phyloP scores from a whole-genome alignment of 2,888 invertebrate genomes.

The Rotaria magnacalcarata region DNA sequence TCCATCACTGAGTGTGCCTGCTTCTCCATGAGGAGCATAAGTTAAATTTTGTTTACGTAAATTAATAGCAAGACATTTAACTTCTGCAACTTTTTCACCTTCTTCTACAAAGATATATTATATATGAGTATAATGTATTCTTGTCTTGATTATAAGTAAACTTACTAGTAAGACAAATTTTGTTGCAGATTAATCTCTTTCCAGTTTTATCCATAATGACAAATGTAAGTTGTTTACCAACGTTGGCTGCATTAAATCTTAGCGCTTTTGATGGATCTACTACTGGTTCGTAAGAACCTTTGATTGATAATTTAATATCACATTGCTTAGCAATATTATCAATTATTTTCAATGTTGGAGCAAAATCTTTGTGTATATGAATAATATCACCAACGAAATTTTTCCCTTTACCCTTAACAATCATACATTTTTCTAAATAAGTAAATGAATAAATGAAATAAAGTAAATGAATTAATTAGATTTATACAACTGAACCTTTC shows the following conservation, averaged over 20 bases:
- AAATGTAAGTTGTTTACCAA: background rate
- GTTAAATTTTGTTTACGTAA: constrained; percentile 15
- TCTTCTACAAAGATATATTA: background rate
- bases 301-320: background rate
- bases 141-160: background rate
- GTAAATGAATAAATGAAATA: background rate
- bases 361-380: constrained; percentile 20
- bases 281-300: background rate
- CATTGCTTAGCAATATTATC: constrained; percentile 26
- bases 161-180: constrained; percentile 10
- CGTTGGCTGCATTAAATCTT: background rate
- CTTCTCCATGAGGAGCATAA: background rate
- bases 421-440: constrained; percentile 7
- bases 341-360: background rate
- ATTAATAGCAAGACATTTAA: background rate
- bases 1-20: background rate
- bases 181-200: background rate
- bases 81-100: constrained; percentile 31
- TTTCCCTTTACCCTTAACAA: constrained; percentile 20
- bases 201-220: constrained; percentile 11
- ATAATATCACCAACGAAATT: background rate
- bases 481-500: background rate
- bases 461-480: background rate
- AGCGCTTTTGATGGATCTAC: background rate
- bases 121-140: background rate